Percentiles rank a stretch among this genome's conserved stretches.
Conservation (phyloP, 2,797 vertebrate genomes). For the Sebastes nivosus region DNA sequence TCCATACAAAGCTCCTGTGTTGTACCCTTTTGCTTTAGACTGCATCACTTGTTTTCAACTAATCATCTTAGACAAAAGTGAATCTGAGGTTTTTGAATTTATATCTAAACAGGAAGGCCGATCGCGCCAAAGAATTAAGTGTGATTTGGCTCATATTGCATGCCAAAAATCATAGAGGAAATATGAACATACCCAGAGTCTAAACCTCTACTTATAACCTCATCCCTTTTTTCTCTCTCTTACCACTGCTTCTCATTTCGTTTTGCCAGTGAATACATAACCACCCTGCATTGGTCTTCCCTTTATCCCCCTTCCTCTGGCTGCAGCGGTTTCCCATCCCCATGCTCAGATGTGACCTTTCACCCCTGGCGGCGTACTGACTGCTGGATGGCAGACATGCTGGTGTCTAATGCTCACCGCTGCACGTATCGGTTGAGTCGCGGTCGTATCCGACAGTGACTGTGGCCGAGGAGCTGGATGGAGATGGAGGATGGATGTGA, state of each 20-base stretch:
- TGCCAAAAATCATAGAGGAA: conserved; percentile 25
- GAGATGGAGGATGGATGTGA: conserved; percentile 17
- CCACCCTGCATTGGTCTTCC: not conserved
- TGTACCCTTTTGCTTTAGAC: not conserved
- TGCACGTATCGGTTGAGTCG: conserved; percentile 5
- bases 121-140: conserved; percentile 6
- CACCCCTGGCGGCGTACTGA: conserved; percentile 14
- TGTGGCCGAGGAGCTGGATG: conserved; percentile 17
- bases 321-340: conserved; percentile 24
- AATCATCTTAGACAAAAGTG: conserved; percentile 3
- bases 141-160: conserved; percentile 1
- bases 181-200: conserved; percentile 22
- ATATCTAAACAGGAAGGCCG: conserved; percentile 3
- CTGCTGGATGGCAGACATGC: conserved; percentile 30
- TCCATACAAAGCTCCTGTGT: not conserved
- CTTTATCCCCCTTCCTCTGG: conserved; percentile 3
- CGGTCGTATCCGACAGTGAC: not conserved
- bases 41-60: not conserved
- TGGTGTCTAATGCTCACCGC: conserved; percentile 28
- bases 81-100: conserved; percentile 13
- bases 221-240: not conserved
- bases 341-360: conserved; percentile 55
- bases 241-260: conserved; percentile 19
- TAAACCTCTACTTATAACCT: conserved; percentile 13
- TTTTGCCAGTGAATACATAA: conserved; percentile 14